phyloP scores from a whole-genome alignment of 2,888 invertebrate genomes.

The Petrolisthes manimaculis region DNA sequence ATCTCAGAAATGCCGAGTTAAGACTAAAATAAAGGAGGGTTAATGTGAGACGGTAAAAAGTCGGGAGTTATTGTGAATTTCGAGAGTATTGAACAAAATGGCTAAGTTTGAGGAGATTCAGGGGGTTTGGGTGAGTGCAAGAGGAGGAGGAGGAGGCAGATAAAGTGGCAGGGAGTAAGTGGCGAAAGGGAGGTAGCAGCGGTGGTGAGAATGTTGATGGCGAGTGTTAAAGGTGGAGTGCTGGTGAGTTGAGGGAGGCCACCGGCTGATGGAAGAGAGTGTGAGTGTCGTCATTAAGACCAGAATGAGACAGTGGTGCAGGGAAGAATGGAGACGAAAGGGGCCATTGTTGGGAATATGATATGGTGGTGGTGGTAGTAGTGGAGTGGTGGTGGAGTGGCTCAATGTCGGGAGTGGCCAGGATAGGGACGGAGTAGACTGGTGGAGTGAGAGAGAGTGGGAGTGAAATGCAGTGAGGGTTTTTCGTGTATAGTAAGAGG shows the following conservation, averaged over 20 bases:
- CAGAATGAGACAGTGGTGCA: neutral
- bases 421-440: neutral
- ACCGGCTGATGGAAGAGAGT: neutral
- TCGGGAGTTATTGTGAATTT: too few relatives aligned
- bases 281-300: neutral
- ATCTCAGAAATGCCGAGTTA: too few relatives aligned
- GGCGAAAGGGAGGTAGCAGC: neutral
- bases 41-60: too few relatives aligned
- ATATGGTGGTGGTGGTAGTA: neutral
- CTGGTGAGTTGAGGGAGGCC: neutral
- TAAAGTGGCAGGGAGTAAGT: neutral
- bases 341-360: neutral
- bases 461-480: too few relatives aligned
- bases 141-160: neutral
- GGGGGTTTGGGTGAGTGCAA: neutral
- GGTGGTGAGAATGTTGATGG: neutral
- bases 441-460: neutral
- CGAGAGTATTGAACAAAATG: too few relatives aligned
- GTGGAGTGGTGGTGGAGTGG: neutral
- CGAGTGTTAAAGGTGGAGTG: conserved; percentile 1
- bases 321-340: neutral
- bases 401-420: neutral
- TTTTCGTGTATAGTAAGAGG: too few relatives aligned
- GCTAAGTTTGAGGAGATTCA: neutral
- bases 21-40: too few relatives aligned